Evolutionary conservation across 2,888 invertebrate genomes (phyloP).

Genomic region (Elmis aenea): DNA sequence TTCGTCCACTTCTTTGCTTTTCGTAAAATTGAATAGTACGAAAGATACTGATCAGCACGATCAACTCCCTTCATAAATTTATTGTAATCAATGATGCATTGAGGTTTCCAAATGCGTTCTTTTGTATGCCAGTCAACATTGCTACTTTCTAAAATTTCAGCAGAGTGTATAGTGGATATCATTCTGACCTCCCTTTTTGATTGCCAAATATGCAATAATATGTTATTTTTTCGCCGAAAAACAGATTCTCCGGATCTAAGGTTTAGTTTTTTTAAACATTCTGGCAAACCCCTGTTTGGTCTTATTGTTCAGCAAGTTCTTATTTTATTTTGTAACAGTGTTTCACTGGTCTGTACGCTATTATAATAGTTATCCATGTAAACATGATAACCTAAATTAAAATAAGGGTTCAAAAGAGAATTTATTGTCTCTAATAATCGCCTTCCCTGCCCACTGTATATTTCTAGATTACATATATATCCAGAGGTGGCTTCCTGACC

Average conservation of each 20-base stretch:
- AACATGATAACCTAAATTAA: neutral
- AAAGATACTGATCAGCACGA: conserved; percentile 22
- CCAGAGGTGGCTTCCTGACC: neutral
- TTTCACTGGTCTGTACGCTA: neutral
- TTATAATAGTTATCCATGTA: neutral
- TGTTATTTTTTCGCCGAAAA: conserved; percentile 16
- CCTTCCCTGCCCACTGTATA: neutral
- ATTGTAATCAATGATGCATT: conserved; percentile 22
- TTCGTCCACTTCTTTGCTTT: neutral
- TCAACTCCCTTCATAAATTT: conserved; percentile 23
- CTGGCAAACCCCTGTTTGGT: neutral
- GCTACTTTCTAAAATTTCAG: conserved; percentile 14
- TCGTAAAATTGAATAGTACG: conserved; percentile 17
- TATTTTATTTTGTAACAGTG: neutral
- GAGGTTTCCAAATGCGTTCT: conserved; percentile 17
- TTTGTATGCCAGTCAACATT: conserved; percentile 9
- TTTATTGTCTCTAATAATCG: neutral
- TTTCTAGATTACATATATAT: conserved; percentile 2
- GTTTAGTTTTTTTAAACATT: conserved; percentile 9
- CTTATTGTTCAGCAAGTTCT: neutral
- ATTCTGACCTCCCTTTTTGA: conserved; percentile 19
- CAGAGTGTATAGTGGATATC: conserved; percentile 22
- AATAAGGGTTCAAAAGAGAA: neutral
- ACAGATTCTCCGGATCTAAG: conserved; percentile 14
- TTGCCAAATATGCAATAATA: conserved; percentile 19